Evolutionary conservation across 2,888 invertebrate species (phyloP).

Genomic region (Drosophila borealis): DNA sequence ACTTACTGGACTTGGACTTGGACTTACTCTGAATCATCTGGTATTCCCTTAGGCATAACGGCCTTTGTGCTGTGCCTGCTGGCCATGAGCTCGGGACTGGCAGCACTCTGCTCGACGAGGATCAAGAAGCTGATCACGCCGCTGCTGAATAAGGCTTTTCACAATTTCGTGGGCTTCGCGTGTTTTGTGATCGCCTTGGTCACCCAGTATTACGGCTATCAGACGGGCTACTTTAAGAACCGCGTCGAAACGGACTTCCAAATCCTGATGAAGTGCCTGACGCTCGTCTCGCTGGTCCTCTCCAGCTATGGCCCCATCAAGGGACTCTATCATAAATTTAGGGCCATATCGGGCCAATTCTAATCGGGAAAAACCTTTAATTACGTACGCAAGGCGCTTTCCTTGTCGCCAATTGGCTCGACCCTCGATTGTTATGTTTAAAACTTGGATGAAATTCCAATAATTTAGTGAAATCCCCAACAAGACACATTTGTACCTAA

Average conservation of each 20-base stretch:
- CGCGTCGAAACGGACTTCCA: constrained; percentile 66
- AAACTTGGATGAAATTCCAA: too few species aligned
- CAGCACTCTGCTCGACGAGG: constrained; percentile 75
- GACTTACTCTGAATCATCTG: background rate
- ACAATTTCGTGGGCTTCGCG: constrained; percentile 78
- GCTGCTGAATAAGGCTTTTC: constrained; percentile 80
- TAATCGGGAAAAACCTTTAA: constrained; percentile 12
- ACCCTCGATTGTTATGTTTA: too few species aligned
- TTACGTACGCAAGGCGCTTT: too few species aligned
- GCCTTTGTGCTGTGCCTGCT: constrained; percentile 80
- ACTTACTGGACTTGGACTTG: too few species aligned
- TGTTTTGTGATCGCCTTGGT: constrained; percentile 80
- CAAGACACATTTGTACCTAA: background rate
- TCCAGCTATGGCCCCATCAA: constrained; percentile 78
- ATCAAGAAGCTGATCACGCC: constrained; percentile 75
- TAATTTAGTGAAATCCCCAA: constrained; percentile 14
- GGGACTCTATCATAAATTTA: constrained; percentile 65
- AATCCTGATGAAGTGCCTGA: constrained; percentile 78
- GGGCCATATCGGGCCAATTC: constrained; percentile 60
- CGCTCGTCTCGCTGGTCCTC: constrained; percentile 76
- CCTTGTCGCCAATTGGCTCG: too few species aligned
- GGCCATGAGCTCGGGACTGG: constrained; percentile 78
- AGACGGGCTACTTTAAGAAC: constrained; percentile 77
- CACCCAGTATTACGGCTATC: constrained; percentile 82
- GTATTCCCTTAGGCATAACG: constrained; percentile 68